Evolutionary conservation across 2,888 invertebrate genomes (phyloP), one percentile per base, ranked within the genome.

Genomic region (Eristalis intricaria): DNA sequence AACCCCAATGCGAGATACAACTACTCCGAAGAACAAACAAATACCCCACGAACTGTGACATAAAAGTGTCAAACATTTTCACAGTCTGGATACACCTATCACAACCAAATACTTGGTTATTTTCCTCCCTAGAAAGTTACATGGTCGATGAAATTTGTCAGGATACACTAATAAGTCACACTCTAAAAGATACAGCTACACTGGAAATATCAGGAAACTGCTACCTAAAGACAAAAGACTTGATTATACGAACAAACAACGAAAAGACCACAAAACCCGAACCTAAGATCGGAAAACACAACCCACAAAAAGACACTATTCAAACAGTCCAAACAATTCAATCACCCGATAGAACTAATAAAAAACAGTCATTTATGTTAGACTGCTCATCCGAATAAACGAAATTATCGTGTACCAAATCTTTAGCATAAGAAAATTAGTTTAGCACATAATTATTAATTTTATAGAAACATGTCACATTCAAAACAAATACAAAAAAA

Each of bases 181-280:
- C 74, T 3, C 23, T 74, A 32, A 43, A 35, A 50, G 32, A 32
- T 29, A 43, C 61, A 32, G 40, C 63, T 7, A 63, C 61, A 11
- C 10, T 71, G n/a, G 60, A 71, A 61, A 61, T 61, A 13, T 32
- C 61, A 38, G 71, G 71, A 43, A 40, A 73, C 22, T 61, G 71
- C 19, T 63, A 61, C 71, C 11, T 73, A 11, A 40, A 43, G 19
- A 23, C 71, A 1, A 63, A 60, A 35, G n/a, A 70, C 5, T 19
- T 60, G 2, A 60, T 22, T 5, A 70, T 60, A 19, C 60, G 58
- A n/a, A 10, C 58, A 23, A 19, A 60, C n/a, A 60, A 70, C 35
- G 40, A 70, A 60, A 70, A 60, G 26, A 13, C 2, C 22, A 15
- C 70, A 22, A 38, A 64, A 65, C 38, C 15, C 38, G 35, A 64